Conservation (phyloP, 2,113 vertebrate species). For the Scalopus aquaticus region DNA sequence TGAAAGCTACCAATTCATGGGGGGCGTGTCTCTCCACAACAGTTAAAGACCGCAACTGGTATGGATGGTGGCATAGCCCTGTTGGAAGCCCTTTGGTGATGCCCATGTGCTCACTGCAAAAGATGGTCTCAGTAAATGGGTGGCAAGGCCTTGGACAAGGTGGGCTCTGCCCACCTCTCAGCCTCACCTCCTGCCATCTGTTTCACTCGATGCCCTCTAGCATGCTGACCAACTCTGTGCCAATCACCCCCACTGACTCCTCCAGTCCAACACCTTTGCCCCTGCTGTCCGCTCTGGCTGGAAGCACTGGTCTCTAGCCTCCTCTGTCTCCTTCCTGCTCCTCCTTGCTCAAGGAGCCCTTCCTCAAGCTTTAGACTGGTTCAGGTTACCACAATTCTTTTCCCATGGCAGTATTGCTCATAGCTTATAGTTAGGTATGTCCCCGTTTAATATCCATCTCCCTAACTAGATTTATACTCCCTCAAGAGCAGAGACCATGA, state of each 20-base stretch:
- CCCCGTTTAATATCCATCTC: no score
- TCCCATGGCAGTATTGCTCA: not conserved
- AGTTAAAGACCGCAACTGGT: not conserved
- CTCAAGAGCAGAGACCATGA: not conserved
- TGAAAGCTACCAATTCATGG: not conserved
- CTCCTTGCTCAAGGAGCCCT: not conserved
- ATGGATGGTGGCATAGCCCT: no score
- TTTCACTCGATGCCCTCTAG: not conserved
- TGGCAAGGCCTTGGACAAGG: not conserved
- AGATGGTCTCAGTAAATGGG: not conserved
- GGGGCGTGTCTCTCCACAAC: not conserved
- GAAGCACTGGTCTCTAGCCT: not conserved
- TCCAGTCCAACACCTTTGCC: not conserved
- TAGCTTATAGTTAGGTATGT: no score
- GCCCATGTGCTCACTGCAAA: not conserved
- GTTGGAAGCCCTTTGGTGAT: not conserved
- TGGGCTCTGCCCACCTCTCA: not conserved
- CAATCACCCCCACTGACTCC: rapidly evolving
- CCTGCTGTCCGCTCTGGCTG: not conserved
- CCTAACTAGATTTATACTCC: not conserved
- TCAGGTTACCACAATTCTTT: no score
- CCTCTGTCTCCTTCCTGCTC: not conserved
- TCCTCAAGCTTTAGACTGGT: not conserved
- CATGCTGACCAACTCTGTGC: not conserved
- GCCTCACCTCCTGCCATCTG: not conserved